Evolutionary conservation across 2,797 vertebrate species (phyloP).

Genomic region (Melanotaenia nigrans): DNA sequence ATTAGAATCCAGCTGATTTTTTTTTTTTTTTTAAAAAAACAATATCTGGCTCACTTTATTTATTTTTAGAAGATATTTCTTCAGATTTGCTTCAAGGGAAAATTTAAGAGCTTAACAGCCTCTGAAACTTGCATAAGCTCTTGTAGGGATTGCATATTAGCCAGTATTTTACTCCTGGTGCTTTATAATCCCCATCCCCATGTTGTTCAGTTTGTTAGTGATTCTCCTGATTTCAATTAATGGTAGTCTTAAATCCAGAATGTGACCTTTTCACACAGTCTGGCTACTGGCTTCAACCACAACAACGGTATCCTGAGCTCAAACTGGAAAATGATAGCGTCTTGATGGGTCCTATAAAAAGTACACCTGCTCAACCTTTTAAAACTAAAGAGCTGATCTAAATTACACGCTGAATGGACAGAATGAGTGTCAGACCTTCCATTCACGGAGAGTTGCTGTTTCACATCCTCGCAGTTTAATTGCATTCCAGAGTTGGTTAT

Average conservation of each 20-base stretch:
- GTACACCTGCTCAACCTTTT: background rate
- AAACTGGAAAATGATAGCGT: background rate
- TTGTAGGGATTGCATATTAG: background rate
- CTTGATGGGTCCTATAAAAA: background rate
- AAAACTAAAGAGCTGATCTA: background rate
- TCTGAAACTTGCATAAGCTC: background rate
- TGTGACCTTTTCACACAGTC: slow-evolving; percentile 8
- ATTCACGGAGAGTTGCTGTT: background rate
- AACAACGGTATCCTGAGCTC: background rate
- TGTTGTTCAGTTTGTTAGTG: background rate
- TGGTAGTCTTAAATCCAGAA: background rate
- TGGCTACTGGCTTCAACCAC: background rate
- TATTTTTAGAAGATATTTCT: background rate
- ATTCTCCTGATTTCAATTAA: slow-evolving; percentile 2
- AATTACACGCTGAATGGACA: background rate
- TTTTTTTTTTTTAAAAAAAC: background rate
- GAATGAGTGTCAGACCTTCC: background rate
- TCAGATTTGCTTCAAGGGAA: background rate
- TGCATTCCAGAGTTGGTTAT: background rate
- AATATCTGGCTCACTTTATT: background rate
- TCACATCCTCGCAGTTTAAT: background rate
- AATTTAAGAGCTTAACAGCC: background rate
- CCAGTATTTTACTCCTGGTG: background rate
- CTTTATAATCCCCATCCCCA: background rate
- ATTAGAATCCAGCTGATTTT: background rate